A percentile compares a stretch with the other conserved stretches of the same genome.
These are phyloP conservation scores for Hipparchia sbordonii DNA, from an alignment of 2,888 invertebrate species.

Conservation along the genomic window DNA sequence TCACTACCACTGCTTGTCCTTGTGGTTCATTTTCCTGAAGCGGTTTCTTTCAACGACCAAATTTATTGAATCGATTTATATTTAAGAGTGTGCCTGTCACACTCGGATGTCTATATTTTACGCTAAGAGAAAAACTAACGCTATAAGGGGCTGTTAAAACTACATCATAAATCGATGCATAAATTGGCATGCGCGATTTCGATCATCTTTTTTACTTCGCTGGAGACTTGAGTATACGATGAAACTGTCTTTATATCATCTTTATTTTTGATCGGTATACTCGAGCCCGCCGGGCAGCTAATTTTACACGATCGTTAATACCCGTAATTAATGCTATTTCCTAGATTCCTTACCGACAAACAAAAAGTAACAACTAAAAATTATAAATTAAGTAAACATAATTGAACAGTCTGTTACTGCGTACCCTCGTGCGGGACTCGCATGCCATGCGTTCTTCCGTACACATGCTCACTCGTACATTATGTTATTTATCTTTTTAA, in stretches of 20 bases:
- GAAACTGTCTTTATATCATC: no score
- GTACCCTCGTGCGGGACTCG: conserved; percentile 32
- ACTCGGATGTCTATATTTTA: not conserved
- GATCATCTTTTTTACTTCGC: not conserved
- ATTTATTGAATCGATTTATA: not conserved
- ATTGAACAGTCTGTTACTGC: conserved; percentile 42
- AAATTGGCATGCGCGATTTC: conserved; percentile 32
- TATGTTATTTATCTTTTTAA: not conserved
- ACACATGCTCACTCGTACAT: conserved; percentile 26
- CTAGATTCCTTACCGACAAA: conserved; percentile 17
- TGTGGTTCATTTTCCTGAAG: not conserved
- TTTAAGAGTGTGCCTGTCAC: not conserved
- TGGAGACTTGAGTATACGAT: not conserved
- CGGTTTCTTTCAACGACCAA: not conserved
- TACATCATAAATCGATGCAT: conserved; percentile 17
- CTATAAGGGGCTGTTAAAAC: conserved; percentile 8
- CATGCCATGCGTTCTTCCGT: conserved; percentile 34
- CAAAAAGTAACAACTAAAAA: conserved; percentile 37
- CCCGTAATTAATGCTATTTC: conserved; percentile 13
- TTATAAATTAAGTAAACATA: conserved; percentile 38
- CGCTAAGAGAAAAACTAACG: not conserved
- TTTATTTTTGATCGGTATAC: not conserved
- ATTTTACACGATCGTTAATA: conserved; percentile 4
- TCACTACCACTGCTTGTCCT: not conserved
- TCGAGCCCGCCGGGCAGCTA: conserved; percentile 18